phyloP scores from a whole-genome alignment of 2,888 invertebrate genomes.

The Sepiola atlantica region DNA sequence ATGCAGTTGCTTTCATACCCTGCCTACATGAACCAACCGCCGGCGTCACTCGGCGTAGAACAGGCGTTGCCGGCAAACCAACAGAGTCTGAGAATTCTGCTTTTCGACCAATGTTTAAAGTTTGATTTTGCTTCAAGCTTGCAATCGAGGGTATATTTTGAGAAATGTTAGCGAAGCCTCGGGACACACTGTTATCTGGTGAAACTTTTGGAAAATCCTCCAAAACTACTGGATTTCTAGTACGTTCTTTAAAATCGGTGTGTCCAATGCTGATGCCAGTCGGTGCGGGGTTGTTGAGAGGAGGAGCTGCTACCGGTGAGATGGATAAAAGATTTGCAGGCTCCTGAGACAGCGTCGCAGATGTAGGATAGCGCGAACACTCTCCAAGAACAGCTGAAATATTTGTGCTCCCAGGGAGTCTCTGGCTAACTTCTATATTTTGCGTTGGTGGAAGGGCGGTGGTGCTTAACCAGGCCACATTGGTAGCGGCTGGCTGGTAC shows the following conservation, averaged over 20 bases:
- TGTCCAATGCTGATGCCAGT: not conserved
- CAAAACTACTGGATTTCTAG: slow-evolving; percentile 33
- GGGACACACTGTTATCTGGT: not conserved
- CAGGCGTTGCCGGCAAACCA: not conserved
- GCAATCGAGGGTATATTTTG: slow-evolving; percentile 36
- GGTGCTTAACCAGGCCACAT: not conserved
- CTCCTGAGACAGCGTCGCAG: not conserved
- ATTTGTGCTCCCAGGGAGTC: not conserved
- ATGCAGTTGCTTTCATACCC: not conserved
- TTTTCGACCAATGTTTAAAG: not conserved
- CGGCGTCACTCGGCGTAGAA: not conserved
- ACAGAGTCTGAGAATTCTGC: not conserved
- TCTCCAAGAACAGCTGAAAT: slow-evolving; percentile 24
- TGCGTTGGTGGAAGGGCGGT: not conserved
- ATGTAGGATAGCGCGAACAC: not conserved
- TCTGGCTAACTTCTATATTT: slow-evolving; percentile 39
- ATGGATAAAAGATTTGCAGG: slow-evolving; percentile 33
- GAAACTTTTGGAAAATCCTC: slow-evolving; percentile 37
- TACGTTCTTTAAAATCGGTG: not conserved
- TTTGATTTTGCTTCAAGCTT: not conserved
- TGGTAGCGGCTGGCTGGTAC: slow-evolving; percentile 2
- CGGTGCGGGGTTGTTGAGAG: not conserved
- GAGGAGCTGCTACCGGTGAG: not conserved
- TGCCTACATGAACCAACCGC: not conserved
- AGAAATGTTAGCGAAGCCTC: not conserved